phyloP scores from a whole-genome alignment of 2,113 vertebrate genomes.

The Heterocephalus glaber region DNA sequence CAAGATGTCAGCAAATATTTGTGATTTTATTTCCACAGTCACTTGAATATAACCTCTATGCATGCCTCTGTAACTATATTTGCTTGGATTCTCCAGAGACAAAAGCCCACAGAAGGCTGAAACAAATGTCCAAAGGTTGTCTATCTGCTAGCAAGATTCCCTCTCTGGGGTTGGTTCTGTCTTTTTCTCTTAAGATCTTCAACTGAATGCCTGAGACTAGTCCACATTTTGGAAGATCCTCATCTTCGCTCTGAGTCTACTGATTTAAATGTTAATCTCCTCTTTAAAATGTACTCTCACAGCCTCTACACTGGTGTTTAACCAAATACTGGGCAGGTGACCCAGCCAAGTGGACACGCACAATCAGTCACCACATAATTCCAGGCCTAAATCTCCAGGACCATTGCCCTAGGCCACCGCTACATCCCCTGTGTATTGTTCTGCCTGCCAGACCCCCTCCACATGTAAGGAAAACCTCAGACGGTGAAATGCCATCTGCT shows the following conservation, averaged over 20 bases:
- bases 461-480: fast-evolving
- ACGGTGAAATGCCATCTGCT: too few species aligned
- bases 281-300: not conserved
- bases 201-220: not conserved
- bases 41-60: not conserved
- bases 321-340: not conserved
- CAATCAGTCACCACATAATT: fast-evolving
- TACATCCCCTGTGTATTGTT: fast-evolving
- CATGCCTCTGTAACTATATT: not conserved
- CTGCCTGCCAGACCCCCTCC: not conserved
- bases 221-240: not conserved
- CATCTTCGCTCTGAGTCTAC: not conserved
- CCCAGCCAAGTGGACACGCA: fast-evolving
- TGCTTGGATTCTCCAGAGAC: not conserved
- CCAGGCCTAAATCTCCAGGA: fast-evolving
- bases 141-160: not conserved
- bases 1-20: not conserved
- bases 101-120: not conserved
- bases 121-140: not conserved
- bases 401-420: fast-evolving
- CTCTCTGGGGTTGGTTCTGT: not conserved
- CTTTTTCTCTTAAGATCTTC: not conserved
- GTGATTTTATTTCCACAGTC: not conserved
- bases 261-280: not conserved
- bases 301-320: not conserved